phyloP scores from a whole-genome alignment of 2,113 vertebrate genomes.

The Mesembrinibis cayennensis region DNA sequence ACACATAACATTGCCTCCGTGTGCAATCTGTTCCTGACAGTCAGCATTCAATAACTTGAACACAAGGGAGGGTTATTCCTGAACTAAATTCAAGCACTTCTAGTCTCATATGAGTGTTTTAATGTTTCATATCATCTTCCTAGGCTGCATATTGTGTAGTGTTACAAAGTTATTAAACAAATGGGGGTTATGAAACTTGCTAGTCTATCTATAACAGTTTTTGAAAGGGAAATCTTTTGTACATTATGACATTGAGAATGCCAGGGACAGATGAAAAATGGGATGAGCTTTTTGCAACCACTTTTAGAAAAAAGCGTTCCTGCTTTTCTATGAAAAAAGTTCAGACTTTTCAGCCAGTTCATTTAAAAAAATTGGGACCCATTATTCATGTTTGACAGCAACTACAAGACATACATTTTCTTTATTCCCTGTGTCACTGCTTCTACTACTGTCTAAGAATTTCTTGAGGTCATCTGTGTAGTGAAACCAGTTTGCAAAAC shows the following conservation, averaged over 20 bases:
- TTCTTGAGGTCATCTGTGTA: background rate
- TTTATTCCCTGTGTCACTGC: background rate
- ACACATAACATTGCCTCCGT: background rate
- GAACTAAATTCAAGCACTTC: background rate
- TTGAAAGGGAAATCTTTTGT: background rate
- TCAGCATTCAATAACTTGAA: background rate
- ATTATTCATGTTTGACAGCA: background rate
- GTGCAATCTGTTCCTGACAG: background rate
- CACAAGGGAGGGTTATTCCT: background rate
- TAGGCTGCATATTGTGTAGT: background rate
- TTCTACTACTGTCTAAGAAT: background rate
- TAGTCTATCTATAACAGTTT: background rate
- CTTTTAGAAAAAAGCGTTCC: background rate
- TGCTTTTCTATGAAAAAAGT: background rate
- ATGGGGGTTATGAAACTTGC: background rate
- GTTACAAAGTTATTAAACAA: background rate
- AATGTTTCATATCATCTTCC: background rate
- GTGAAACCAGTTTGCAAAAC: background rate
- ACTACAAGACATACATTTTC: background rate
- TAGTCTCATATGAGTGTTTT: background rate
- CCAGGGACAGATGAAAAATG: background rate
- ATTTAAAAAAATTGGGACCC: background rate
- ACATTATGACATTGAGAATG: background rate
- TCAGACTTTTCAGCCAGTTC: background rate
- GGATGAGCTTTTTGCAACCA: background rate